Evolutionary conservation across 2,888 invertebrate genomes (phyloP).

Genomic region (Mimas tiliae): DNA sequence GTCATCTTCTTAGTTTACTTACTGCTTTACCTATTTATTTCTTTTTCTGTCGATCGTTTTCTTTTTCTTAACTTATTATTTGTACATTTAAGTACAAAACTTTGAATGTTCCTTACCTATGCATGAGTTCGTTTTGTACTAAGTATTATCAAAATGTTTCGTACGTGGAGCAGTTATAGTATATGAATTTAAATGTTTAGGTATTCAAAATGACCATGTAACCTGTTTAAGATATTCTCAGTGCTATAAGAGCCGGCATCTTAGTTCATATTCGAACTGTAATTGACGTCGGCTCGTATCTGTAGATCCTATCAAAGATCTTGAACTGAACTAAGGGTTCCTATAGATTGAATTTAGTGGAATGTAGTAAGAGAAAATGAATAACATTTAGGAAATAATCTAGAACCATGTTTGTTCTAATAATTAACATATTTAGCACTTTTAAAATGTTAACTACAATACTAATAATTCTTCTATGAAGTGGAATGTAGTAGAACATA

Average conservation of each 20-base stretch:
- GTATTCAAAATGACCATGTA: constrained; percentile 30
- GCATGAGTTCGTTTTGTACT: constrained; percentile 35
- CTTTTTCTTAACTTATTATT: constrained; percentile 40
- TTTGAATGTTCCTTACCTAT: constrained; percentile 42
- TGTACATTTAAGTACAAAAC: constrained; percentile 35
- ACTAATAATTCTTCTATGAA: constrained; percentile 38
- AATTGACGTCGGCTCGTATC: constrained; percentile 16
- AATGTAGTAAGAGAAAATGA: constrained; percentile 52
- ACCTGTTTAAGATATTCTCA: constrained; percentile 34
- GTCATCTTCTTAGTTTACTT: constrained; percentile 51
- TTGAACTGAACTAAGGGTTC: constrained; percentile 80
- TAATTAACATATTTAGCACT: constrained; percentile 18
- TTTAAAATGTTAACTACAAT: constrained; percentile 38
- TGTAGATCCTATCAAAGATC: constrained; percentile 61
- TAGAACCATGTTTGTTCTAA: constrained; percentile 10
- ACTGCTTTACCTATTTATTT: constrained; percentile 65
- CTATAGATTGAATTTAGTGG: constrained; percentile 75
- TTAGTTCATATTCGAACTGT: constrained; percentile 10
- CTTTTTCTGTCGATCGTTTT: constrained; percentile 48
- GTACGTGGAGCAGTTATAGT: constrained; percentile 6
- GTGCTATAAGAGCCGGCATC: constrained; percentile 31
- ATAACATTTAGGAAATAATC: constrained; percentile 47
- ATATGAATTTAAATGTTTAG: constrained; percentile 1
- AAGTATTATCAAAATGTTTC: constrained; percentile 15
- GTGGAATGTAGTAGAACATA: constrained; percentile 46